These are phyloP conservation scores for Lepidothrix coronata DNA, from an alignment of 2,113 vertebrate genomes.

Conservation along the genomic window DNA sequence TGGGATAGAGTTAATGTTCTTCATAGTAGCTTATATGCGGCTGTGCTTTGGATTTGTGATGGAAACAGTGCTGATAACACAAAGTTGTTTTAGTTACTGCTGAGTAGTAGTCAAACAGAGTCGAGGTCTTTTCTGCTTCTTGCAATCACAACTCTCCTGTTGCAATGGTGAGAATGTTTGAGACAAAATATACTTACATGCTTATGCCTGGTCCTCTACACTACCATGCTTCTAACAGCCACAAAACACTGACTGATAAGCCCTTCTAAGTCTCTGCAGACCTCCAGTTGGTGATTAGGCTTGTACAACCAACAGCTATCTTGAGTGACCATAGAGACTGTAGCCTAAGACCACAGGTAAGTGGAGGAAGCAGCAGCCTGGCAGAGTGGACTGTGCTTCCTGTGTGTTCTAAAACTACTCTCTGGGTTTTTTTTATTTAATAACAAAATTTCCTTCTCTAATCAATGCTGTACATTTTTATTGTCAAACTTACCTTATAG, in stretches of 20 bases:
- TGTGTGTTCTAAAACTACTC: background rate
- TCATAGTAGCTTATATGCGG: rapidly evolving
- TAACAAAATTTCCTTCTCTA: background rate
- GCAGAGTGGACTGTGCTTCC: background rate
- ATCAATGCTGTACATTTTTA: background rate
- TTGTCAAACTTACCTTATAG: background rate
- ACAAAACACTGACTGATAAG: background rate
- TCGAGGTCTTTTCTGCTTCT: background rate
- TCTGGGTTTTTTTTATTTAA: background rate
- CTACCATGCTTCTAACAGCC: background rate
- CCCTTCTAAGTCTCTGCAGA: background rate
- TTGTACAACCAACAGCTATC: background rate
- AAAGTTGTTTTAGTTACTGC: background rate
- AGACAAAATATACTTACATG: background rate
- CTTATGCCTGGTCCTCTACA: background rate
- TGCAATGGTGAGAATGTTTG: background rate
- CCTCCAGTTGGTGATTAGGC: background rate
- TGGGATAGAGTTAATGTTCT: background rate
- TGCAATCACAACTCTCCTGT: background rate
- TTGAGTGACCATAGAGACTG: background rate
- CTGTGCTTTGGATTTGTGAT: background rate
- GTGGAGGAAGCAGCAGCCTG: background rate
- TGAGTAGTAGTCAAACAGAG: background rate
- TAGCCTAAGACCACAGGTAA: background rate
- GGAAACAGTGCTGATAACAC: background rate